Evolutionary conservation across 2,888 invertebrate species (phyloP).

Genomic region (Hipparchia semele): DNA sequence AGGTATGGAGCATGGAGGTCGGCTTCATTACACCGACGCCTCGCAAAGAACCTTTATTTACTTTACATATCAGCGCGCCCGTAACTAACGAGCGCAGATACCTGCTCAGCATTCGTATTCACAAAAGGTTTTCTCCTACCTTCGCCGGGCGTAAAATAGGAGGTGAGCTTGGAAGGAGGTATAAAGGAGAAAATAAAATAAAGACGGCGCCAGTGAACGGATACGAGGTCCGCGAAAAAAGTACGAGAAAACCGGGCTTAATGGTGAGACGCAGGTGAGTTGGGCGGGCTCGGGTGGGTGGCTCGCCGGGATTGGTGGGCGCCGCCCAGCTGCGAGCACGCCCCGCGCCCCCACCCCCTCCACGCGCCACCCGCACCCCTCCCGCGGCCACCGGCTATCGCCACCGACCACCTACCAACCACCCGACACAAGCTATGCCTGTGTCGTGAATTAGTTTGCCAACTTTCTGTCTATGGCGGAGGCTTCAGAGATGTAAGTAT

Average conservation of each 20-base stretch:
- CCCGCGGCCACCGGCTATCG: constrained; percentile 77
- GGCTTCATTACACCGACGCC: constrained; percentile 48
- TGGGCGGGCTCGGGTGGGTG: constrained; percentile 78
- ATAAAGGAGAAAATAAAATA: constrained; percentile 82
- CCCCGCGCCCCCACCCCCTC: constrained; percentile 58
- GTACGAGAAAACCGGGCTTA: constrained; percentile 77
- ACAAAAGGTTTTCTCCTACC: constrained; percentile 80
- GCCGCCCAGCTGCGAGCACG: constrained; percentile 77
- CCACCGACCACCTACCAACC: constrained; percentile 74
- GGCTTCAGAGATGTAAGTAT: constrained; percentile 80
- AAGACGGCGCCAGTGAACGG: constrained; percentile 80
- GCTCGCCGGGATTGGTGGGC: constrained; percentile 76
- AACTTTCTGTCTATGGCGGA: constrained; percentile 83
- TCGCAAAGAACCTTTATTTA: constrained; percentile 70
- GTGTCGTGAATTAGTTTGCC: constrained; percentile 83
- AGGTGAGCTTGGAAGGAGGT: constrained; percentile 79
- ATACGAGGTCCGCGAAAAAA: constrained; percentile 81
- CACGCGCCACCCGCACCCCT: constrained; percentile 45
- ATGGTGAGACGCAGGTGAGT: constrained; percentile 82
- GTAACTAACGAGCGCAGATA: constrained; percentile 79
- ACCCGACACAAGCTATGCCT: constrained; percentile 79
- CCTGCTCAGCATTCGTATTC: constrained; percentile 81
- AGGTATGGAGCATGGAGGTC: constrained; percentile 38
- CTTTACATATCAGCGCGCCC: constrained; percentile 76
- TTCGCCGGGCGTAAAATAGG: constrained; percentile 81